phyloP scores from a whole-genome alignment of 2,797 vertebrate genomes.

The Danio aesculapii region DNA sequence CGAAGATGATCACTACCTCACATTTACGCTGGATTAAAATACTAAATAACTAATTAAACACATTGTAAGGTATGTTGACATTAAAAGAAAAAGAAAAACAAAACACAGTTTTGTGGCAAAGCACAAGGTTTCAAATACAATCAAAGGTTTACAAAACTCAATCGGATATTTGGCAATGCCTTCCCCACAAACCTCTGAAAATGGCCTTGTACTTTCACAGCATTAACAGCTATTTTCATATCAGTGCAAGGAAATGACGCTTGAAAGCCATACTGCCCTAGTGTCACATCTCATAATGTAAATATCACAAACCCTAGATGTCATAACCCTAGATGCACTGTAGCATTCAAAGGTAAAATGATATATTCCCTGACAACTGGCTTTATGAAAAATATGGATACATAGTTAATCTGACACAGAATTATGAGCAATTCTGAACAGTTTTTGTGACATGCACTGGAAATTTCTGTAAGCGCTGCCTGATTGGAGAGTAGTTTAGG shows the following conservation, averaged over 20 bases:
- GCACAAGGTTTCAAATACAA: slow-evolving; percentile 63
- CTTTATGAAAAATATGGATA: background rate
- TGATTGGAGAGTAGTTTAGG: background rate
- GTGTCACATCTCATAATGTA: slow-evolving; percentile 30
- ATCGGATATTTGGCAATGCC: slow-evolving; percentile 45
- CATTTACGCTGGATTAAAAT: slow-evolving; percentile 54
- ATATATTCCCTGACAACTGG: background rate
- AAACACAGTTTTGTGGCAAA: slow-evolving; percentile 59
- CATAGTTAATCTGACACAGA: background rate
- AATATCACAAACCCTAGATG: slow-evolving; percentile 28
- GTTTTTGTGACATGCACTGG: background rate
- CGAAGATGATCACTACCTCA: slow-evolving; percentile 71
- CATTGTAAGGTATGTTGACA: slow-evolving; percentile 25
- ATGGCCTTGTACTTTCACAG: slow-evolving; percentile 65
- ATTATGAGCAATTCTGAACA: background rate
- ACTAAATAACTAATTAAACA: slow-evolving; percentile 30
- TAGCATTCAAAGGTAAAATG: slow-evolving; percentile 10
- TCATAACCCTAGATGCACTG: background rate
- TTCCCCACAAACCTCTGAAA: slow-evolving; percentile 43
- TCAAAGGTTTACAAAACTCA: slow-evolving; percentile 49
- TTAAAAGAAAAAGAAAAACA: slow-evolving; percentile 51
- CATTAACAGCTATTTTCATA: slow-evolving; percentile 66
- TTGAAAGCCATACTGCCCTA: slow-evolving; percentile 42
- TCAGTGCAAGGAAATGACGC: slow-evolving; percentile 32
- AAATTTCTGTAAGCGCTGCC: background rate